A percentile compares a stretch with the other conserved stretches of the same genome.
Conservation (phyloP, 2,888 invertebrate species). For the Hydraecia micacea region DNA sequence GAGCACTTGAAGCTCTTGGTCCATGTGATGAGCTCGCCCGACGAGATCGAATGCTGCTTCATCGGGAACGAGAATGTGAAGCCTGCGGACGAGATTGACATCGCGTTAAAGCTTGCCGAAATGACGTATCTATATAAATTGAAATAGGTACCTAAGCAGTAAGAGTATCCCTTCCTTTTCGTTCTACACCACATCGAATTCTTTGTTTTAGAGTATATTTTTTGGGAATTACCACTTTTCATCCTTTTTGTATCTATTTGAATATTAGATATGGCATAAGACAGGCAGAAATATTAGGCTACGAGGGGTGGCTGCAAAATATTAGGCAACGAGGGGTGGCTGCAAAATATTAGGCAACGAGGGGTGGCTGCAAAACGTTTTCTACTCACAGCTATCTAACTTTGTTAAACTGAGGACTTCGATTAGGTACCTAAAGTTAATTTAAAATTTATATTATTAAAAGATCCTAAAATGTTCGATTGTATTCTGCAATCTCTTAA, state of each 20-base stretch:
- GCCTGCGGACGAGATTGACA: slow-evolving; percentile 82
- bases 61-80: slow-evolving; percentile 97
- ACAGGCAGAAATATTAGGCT: background rate
- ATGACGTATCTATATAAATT: background rate
- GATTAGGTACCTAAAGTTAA: background rate
- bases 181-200: background rate
- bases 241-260: background rate
- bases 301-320: background rate
- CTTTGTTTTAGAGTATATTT: background rate
- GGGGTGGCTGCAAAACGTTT: background rate
- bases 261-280: background rate
- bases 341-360: too few species aligned
- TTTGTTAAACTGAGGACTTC: too few species aligned
- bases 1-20: slow-evolving; percentile 95
- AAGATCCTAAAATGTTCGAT: too few species aligned
- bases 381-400: background rate
- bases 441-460: background rate
- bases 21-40: slow-evolving; percentile 95
- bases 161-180: too few species aligned
- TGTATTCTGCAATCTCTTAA: too few species aligned
- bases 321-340: too few species aligned
- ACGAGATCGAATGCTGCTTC: slow-evolving; percentile 93
- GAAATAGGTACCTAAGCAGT: background rate
- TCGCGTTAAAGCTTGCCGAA: background rate
- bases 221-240: background rate